Evolutionary conservation across 1,140 invertebrate genomes (phyloP), one percentile per base, ranked within the genome.

Genomic region (Liolophura sinensis): DNA sequence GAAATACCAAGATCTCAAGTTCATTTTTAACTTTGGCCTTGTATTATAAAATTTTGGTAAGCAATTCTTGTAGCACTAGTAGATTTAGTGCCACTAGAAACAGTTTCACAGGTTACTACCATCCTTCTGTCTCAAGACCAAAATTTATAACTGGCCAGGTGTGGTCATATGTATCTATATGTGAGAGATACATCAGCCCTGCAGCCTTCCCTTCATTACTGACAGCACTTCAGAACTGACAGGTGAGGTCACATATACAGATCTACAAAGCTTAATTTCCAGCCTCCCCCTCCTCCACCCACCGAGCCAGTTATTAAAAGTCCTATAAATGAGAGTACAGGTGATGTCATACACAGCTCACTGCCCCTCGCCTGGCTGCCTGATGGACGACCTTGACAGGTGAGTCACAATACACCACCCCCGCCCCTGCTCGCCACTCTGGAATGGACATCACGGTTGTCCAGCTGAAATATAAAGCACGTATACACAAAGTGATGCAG

Each of bases 401-500:
- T 5, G 31, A 78, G 46, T 70, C 64, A 60, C 77, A 75, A 56
- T 60, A 74, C 16, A 76, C 72, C 31, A 82, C 70, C 5, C 80
- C 80, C 3, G 80, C 80, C 40, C 80, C 80, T 0, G 80, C 80
- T 56, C 80, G 67, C 60, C 78, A 83, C 63, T 82, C 76, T 48
- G 77, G 74, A 46, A 84, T 84, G 31, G 73, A 70, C n/a, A 75
- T 74, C 27, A 79, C 75, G 12, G 72, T 59, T 52, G 71, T 73
- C 83, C 85, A 86, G 18, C 78, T 82, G 68, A 22, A 70, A 70
- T 15, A 54, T 31, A 68, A 83, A 62, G 81, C 76, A 54, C 77
- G 74, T 46, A 84, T 84, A 46, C 73, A 70, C n/a, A 75, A 72
- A 24, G 78, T 75, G 12, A 71, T 59, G 50, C 72, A 72, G 82